Evolutionary conservation across 2,797 vertebrate species (phyloP).

Genomic region (Tauraco hartlaubi): DNA sequence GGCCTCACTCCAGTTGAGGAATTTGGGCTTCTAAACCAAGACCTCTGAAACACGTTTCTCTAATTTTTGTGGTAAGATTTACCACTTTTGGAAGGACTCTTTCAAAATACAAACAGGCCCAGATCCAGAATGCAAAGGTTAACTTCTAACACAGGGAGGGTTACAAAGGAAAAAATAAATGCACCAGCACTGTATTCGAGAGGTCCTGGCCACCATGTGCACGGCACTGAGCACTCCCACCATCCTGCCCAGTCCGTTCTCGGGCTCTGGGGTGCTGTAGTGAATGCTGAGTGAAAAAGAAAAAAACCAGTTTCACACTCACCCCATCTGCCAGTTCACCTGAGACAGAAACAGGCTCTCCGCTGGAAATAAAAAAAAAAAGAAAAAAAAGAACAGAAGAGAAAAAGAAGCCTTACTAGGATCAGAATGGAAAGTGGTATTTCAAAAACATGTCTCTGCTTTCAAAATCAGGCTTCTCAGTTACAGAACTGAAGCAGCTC

Average conservation of each 20-base stretch:
- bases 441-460: not conserved
- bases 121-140: not conserved
- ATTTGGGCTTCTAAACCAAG: not conserved
- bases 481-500: not conserved
- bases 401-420: not conserved
- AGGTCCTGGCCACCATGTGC: not conserved
- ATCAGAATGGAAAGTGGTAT: not conserved
- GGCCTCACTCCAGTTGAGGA: not conserved
- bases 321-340: not conserved
- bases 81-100: not conserved
- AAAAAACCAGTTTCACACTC: not conserved
- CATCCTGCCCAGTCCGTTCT: not conserved
- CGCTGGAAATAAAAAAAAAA: too few species aligned
- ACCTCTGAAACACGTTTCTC: not conserved
- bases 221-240: not conserved
- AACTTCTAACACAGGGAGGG: not conserved
- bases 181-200: not conserved
- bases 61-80: not conserved
- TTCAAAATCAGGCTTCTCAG: not conserved
- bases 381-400: not conserved
- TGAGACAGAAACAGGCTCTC: not conserved
- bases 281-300: not conserved
- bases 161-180: not conserved
- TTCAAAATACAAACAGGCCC: not conserved
- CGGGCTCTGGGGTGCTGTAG: not conserved